Evolutionary conservation across 2,113 vertebrate species (phyloP).

Genomic region (Takifugu flavidus): DNA sequence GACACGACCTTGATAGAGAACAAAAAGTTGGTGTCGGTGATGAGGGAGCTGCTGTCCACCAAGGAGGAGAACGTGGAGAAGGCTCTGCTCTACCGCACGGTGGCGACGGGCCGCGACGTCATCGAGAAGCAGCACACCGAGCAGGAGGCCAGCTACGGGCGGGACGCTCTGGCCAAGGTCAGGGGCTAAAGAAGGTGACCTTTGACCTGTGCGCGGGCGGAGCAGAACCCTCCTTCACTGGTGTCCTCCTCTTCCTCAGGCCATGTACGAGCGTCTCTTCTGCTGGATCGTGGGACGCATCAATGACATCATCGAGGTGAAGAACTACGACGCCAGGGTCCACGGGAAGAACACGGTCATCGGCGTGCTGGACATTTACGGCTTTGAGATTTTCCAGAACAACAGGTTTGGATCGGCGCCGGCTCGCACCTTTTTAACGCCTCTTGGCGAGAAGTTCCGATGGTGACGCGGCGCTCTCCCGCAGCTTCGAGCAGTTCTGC

Average conservation of each 20-base stretch:
- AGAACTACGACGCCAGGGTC: conserved; percentile 83
- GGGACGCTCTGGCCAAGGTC: conserved; percentile 95
- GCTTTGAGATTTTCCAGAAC: conserved; percentile 98
- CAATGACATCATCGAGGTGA: conserved; percentile 93
- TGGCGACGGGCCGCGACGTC: conserved; percentile 90
- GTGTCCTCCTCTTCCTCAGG: conserved; percentile 66
- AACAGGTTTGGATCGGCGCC: conserved; percentile 81
- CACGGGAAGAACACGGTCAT: conserved; percentile 98
- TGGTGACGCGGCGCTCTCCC: not conserved
- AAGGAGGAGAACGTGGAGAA: conserved; percentile 89
- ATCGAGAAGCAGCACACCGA: conserved; percentile 96
- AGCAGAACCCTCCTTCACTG: not conserved
- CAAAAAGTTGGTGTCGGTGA: conserved; percentile 78
- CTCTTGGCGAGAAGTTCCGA: not conserved
- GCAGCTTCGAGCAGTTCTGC: conserved; percentile 97
- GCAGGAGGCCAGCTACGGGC: conserved; percentile 90
- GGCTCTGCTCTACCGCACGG: conserved; percentile 89
- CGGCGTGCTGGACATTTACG: conserved; percentile 96
- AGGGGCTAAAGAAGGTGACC: too few species aligned
- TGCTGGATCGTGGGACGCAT: conserved; percentile 97
- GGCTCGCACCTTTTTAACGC: too few species aligned
- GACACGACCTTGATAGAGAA: conserved; percentile 89
- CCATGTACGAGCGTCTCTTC: conserved; percentile 95
- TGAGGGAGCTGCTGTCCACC: conserved; percentile 84
- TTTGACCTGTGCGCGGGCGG: too few species aligned